Base-by-base conservation (phyloP, 2,888 invertebrate species). In the Daptonema setosum region DNA sequence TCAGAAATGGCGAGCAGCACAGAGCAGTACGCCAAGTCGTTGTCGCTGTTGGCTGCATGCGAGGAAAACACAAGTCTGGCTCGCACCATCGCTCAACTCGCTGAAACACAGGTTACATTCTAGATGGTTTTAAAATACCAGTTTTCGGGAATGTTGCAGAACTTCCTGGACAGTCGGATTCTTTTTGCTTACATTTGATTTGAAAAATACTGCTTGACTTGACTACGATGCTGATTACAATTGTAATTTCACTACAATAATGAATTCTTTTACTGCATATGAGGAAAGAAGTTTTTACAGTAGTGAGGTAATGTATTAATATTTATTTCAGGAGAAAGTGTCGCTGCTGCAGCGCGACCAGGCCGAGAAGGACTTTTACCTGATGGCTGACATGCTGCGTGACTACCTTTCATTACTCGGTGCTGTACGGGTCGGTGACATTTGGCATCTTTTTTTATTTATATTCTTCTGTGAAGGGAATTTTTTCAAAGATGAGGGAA, bases 321-420 rank as follows among this genome's bases (percentile, higher is more conserved):
- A n/a, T n/a, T n/a, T n/a, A n/a, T n/a, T n/a, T n/a, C n/a, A n/a
- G 48, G 67, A 67, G 58, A 64, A 61, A 52, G 61, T 88, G 28
- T 87, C 90, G 73, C 79, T 82, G 54, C 75, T 93, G 56, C 83
- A 91, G 67, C 78, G 82, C 61, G 87, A 88, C 63, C 93, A 97
- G 73, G 85, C 87, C 1, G 88, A 90, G 70, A 84, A 86, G 0
- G 97, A 99, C 73, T 86, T 87, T 71, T 88, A 82, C 68, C 81
- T 87, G 58, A 78, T 97, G 61, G 83, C 86, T n/a, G 95, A 95
- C 75, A 81, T 88, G 68, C 78, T 95, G 57, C 87, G 90, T 70
- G 93, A 95, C 72, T 91, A 93, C 72, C 80, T 93, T 56, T 83
- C 85, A 0, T 78, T 95, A 22, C 81, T 95, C 63, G 84, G 83